Conservation (phyloP, 1,140 invertebrate genomes). For the Caligus rogercresseyi region DNA sequence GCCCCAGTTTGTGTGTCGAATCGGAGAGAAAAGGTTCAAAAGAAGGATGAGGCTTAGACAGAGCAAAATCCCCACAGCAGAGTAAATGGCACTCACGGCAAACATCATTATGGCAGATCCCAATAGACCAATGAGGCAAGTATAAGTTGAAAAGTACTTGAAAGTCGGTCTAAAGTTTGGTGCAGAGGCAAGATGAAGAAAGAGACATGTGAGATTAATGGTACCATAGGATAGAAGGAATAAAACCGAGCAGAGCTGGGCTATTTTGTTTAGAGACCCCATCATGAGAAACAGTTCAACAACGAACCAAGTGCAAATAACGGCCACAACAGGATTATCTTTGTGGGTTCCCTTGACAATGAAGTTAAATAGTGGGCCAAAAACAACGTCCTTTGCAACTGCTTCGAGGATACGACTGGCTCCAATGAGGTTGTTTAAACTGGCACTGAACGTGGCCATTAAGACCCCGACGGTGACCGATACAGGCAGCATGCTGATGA, state of each 20-base stretch:
- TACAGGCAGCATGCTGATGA: slow-evolving; percentile 72
- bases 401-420: slow-evolving; percentile 87
- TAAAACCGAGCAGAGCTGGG: slow-evolving; percentile 88
- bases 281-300: slow-evolving; percentile 62
- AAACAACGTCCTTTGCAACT: slow-evolving; percentile 88
- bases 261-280: slow-evolving; percentile 85
- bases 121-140: slow-evolving; percentile 62
- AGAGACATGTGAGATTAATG: slow-evolving; percentile 84
- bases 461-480: slow-evolving; percentile 81
- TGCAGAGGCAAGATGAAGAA: slow-evolving; percentile 77
- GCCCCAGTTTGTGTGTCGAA: slow-evolving; percentile 67
- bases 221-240: slow-evolving; percentile 91
- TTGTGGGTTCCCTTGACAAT: slow-evolving; percentile 47
- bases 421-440: slow-evolving; percentile 88
- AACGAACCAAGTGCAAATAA: slow-evolving; percentile 39
- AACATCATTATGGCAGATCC: slow-evolving; percentile 89
- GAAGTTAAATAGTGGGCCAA: slow-evolving; percentile 41
- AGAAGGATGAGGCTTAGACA: slow-evolving; percentile 65
- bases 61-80: slow-evolving; percentile 65
- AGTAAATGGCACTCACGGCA: slow-evolving; percentile 75
- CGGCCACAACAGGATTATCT: slow-evolving; percentile 34
- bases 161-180: slow-evolving; percentile 96
- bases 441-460: slow-evolving; percentile 86
- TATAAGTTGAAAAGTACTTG: slow-evolving; percentile 89
- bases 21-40: slow-evolving; percentile 79